phyloP scores from a whole-genome alignment of 92 coral and sea anemone genomes.

The Metridium senile region DNA sequence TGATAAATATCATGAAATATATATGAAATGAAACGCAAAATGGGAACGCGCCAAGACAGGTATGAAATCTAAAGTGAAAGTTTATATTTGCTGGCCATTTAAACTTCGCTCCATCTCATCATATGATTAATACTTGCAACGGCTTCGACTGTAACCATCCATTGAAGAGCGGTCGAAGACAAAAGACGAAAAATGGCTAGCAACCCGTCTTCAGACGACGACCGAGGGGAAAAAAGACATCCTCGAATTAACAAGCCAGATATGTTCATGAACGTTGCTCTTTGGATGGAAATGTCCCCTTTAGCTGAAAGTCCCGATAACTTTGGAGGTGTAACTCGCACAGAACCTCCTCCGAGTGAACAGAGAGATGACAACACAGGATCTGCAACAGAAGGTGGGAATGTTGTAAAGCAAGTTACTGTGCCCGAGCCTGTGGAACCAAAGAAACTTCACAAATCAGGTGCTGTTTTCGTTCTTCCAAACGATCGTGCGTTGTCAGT shows the following conservation, averaged over 20 bases:
- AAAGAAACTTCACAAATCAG: slow-evolving; percentile 40
- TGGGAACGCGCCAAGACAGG: neutral
- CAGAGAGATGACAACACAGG: neutral
- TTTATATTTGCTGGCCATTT: neutral
- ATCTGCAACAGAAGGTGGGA: slow-evolving; percentile 1
- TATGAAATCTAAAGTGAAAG: neutral
- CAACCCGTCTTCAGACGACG: neutral
- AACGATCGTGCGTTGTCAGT: slow-evolving; percentile 59
- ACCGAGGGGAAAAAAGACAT: slow-evolving; percentile 2
- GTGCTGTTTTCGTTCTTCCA: slow-evolving; percentile 61
- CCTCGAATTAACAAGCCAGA: slow-evolving; percentile 35
- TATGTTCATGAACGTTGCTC: slow-evolving; percentile 34
- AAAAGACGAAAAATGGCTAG: neutral
- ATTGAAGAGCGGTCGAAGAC: neutral
- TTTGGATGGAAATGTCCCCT: slow-evolving; percentile 42
- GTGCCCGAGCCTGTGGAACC: slow-evolving; percentile 1
- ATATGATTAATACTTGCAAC: neutral
- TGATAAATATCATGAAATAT: neutral
- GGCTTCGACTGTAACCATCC: neutral
- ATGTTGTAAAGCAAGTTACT: neutral
- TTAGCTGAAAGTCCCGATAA: slow-evolving; percentile 16
- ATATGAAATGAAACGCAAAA: too few species aligned
- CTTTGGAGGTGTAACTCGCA: neutral
- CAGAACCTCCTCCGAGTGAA: neutral
- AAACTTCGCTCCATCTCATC: neutral